phyloP scores from a whole-genome alignment of 2,797 vertebrate species.

The Saxicola maurus region DNA sequence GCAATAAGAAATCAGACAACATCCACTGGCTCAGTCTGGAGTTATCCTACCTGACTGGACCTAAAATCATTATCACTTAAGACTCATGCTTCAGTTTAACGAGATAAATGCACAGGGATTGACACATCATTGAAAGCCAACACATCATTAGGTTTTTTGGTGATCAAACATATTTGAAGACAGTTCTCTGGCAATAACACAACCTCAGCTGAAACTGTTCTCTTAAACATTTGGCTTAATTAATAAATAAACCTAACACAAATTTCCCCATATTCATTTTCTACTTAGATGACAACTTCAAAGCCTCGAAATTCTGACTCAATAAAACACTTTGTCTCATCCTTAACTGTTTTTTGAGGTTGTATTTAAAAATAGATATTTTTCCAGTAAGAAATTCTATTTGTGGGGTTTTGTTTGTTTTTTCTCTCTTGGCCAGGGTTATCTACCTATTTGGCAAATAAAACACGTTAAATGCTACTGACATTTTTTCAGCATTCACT shows the following conservation, averaged over 20 bases:
- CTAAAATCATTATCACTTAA: background rate
- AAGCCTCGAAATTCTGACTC: background rate
- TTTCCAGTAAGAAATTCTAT: background rate
- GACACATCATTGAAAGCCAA: background rate
- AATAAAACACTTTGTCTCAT: background rate
- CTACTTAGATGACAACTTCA: background rate
- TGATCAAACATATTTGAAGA: background rate
- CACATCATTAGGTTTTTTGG: accelerated
- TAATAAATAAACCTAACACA: background rate
- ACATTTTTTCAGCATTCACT: background rate
- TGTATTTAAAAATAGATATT: background rate
- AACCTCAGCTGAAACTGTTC: background rate
- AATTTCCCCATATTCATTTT: background rate
- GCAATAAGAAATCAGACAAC: background rate
- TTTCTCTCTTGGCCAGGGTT: background rate
- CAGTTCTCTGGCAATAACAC: background rate
- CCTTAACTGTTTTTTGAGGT: background rate
- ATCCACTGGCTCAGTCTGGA: background rate
- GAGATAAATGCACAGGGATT: background rate
- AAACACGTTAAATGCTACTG: background rate
- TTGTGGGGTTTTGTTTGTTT: accelerated
- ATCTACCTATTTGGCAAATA: background rate
- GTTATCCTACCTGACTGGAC: background rate
- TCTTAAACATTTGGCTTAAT: background rate
- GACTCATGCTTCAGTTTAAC: background rate